Evolutionary conservation across 2,113 vertebrate species (phyloP).

Genomic region (Trachemys scripta): DNA sequence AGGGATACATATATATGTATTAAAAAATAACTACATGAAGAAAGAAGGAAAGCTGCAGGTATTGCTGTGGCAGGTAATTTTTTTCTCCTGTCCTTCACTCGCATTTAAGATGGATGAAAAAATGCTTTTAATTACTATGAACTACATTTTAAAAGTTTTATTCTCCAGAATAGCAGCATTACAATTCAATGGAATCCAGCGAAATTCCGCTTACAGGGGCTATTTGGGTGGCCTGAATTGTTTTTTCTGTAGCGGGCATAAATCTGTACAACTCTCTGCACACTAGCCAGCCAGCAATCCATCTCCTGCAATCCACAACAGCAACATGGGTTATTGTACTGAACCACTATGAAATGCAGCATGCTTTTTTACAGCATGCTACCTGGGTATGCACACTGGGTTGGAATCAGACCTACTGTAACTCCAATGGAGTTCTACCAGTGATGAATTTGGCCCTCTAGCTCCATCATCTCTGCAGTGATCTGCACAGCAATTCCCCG

Average conservation of each 20-base stretch:
- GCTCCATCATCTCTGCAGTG: neutral
- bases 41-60: neutral
- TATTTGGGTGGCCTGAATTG: neutral
- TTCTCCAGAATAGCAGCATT: slow-evolving; percentile 24
- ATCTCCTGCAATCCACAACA: neutral
- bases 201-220: slow-evolving; percentile 30
- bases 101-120: slow-evolving; percentile 6
- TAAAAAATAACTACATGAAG: slow-evolving; percentile 37
- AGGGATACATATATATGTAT: neutral
- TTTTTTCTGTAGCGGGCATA: neutral
- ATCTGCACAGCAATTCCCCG: neutral
- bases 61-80: neutral
- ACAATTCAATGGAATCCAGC: slow-evolving; percentile 33
- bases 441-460: neutral
- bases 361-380: neutral
- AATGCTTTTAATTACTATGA: slow-evolving; percentile 42
- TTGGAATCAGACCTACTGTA: neutral
- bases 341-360: neutral
- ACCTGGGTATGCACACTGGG: neutral
- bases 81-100: slow-evolving; percentile 7
- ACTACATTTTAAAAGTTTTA: slow-evolving; percentile 31
- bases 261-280: neutral
- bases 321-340: neutral
- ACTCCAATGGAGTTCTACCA: neutral
- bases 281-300: neutral